Conservation (phyloP, 2,113 vertebrate species). For the Aramus guarauna region DNA sequence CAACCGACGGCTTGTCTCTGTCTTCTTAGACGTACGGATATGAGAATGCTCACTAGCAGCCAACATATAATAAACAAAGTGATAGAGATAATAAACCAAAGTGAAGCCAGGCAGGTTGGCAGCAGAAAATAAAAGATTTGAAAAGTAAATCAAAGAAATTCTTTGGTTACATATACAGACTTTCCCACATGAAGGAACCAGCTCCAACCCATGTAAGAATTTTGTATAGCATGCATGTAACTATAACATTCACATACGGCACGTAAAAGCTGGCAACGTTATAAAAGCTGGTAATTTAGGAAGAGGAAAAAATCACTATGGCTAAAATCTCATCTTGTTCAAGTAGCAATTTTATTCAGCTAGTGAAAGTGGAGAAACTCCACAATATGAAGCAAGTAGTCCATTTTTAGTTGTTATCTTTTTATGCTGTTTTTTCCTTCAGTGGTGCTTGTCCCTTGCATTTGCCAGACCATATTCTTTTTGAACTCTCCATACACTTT, state of each 20-base stretch:
- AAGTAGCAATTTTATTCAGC: neutral
- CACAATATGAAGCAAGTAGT: neutral
- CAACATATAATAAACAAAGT: neutral
- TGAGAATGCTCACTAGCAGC: neutral
- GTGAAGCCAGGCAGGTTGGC: neutral
- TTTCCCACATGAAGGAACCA: neutral
- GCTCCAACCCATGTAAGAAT: neutral
- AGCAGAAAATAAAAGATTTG: neutral
- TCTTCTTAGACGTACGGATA: neutral
- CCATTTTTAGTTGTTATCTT: neutral
- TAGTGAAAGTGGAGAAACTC: neutral
- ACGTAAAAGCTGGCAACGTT: neutral
- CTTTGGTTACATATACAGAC: neutral
- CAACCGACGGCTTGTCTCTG: neutral
- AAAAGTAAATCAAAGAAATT: neutral
- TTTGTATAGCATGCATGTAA: neutral
- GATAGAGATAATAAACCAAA: neutral
- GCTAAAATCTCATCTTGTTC: neutral
- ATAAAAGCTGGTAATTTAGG: neutral
- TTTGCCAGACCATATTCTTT: neutral
- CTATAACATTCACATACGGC: neutral
- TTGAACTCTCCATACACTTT: neutral
- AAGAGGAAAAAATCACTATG: neutral
- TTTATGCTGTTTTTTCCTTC: neutral
- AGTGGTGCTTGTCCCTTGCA: neutral